phyloP scores from a whole-genome alignment of 1,140 invertebrate genomes.

The Eufriesea mexicana region DNA sequence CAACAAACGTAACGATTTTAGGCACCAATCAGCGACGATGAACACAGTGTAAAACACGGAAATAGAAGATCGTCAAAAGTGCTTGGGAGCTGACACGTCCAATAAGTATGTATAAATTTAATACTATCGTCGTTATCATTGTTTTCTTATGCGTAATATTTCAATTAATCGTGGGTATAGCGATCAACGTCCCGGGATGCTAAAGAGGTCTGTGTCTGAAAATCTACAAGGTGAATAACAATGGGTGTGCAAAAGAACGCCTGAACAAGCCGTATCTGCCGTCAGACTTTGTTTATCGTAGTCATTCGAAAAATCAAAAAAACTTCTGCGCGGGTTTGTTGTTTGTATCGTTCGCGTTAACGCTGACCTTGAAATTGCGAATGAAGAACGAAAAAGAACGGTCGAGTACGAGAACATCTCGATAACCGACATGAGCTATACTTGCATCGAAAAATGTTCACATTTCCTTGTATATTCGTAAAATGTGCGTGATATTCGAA shows the following conservation, averaged over 20 bases:
- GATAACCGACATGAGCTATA: background rate
- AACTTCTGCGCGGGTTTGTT: conserved; percentile 1
- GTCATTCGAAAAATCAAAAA: conserved; percentile 8
- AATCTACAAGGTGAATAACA: conserved; percentile 61
- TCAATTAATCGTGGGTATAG: conserved; percentile 72
- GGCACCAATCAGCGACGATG: conserved; percentile 65
- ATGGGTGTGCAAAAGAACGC: conserved; percentile 51
- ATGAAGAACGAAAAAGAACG: background rate
- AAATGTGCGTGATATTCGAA: conserved; percentile 12
- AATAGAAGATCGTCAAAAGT: conserved; percentile 61
- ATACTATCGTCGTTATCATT: conserved; percentile 71
- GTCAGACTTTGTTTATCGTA: conserved; percentile 20
- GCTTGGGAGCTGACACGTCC: conserved; percentile 74
- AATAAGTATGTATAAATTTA: conserved; percentile 74
- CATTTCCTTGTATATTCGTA: background rate
- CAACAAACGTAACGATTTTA: conserved; percentile 58
- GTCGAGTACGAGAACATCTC: background rate
- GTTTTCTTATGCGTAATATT: conserved; percentile 61
- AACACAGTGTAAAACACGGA: conserved; percentile 57
- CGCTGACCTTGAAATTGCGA: conserved; percentile 42
- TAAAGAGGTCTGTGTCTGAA: conserved; percentile 68
- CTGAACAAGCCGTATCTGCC: conserved; percentile 3
- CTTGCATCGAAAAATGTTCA: background rate
- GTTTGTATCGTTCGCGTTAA: background rate
- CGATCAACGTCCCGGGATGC: conserved; percentile 75